These are phyloP conservation scores for Mallateleia sp. DNA, from an alignment of 2,888 invertebrate species.

Conservation along the genomic window DNA sequence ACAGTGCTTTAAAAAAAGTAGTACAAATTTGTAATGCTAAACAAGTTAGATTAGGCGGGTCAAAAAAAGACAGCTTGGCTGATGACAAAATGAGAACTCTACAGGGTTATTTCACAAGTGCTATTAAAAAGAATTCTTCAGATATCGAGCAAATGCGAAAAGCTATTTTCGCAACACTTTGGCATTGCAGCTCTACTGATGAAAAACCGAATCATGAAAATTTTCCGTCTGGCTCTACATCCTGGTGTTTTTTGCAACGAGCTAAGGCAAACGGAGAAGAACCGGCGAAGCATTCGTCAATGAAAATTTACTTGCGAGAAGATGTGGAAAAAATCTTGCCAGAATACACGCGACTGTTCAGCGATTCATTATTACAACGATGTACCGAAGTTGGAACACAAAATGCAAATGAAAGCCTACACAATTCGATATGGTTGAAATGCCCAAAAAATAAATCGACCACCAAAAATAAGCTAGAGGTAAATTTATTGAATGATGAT, in stretches of 20 bases:
- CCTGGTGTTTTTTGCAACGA: background rate
- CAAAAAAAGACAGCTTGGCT: background rate
- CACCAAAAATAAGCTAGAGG: constrained; percentile 2
- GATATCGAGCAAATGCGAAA: background rate
- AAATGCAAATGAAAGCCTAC: constrained; percentile 16
- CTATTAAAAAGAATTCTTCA: background rate
- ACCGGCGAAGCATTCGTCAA: too few relatives aligned
- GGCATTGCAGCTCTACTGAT: background rate
- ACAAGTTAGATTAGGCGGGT: background rate
- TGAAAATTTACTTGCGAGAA: too few relatives aligned
- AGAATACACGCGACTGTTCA: background rate
- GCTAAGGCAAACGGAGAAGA: too few relatives aligned
- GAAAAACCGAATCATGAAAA: background rate
- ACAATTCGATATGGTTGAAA: constrained; percentile 2
- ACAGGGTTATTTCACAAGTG: background rate
- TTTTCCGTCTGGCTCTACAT: background rate
- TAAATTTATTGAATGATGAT: too few relatives aligned
- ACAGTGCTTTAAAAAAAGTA: background rate
- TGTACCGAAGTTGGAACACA: constrained; percentile 1
- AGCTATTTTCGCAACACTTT: background rate
- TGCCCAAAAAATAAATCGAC: constrained; percentile 5
- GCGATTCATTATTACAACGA: background rate
- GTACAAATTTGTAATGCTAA: background rate
- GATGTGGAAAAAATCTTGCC: background rate
- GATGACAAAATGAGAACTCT: background rate